Conservation (phyloP, 2,797 vertebrate genomes). For the Dromococcyx pavoninus region DNA sequence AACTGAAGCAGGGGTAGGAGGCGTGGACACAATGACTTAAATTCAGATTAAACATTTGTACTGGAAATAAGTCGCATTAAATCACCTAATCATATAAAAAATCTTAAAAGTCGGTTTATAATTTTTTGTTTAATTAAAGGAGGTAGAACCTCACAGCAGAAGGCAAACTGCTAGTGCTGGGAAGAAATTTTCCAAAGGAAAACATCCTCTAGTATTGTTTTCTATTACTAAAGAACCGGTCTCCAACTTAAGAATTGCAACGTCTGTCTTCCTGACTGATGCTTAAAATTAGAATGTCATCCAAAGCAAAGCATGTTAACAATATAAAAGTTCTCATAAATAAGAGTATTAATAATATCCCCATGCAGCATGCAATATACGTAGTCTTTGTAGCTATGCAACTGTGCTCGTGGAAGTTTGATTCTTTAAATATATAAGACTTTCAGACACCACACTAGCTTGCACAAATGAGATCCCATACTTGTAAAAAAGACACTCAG, state of each 20-base stretch:
- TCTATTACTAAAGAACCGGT: background rate
- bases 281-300: conserved; percentile 4
- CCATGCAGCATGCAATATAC: background rate
- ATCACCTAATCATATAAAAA: background rate
- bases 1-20: background rate
- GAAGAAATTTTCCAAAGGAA: background rate
- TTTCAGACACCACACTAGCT: background rate
- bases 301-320: background rate
- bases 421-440: background rate
- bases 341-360: conserved; percentile 20
- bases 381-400: conserved; percentile 17
- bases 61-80: background rate
- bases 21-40: background rate
- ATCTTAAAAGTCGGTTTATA: background rate
- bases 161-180: background rate
- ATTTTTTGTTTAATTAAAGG: background rate
- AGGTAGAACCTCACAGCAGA: background rate
- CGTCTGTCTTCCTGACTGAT: background rate
- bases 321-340: background rate
- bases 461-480: background rate
- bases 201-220: background rate
- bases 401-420: background rate
- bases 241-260: background rate
- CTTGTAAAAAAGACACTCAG: background rate
- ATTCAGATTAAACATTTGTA: background rate